These are phyloP conservation scores for Mythimna albipuncta DNA, from an alignment of 2,888 invertebrate species.

Conservation along the genomic window DNA sequence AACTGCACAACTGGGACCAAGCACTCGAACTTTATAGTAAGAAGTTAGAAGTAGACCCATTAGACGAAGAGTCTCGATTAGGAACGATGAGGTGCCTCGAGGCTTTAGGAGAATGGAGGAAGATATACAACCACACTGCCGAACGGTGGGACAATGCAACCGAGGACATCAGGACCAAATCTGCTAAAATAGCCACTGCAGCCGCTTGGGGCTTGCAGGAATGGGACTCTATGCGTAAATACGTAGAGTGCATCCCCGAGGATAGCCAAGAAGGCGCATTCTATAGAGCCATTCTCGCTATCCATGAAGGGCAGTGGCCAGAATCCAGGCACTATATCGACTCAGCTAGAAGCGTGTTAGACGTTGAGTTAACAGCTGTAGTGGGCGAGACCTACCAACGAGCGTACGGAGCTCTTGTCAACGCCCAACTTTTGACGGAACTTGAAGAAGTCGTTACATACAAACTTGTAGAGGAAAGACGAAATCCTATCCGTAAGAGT, in stretches of 20 bases:
- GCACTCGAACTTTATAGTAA: constrained; percentile 96
- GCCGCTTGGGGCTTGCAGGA: constrained; percentile 99
- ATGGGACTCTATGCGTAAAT: constrained; percentile 98
- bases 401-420: constrained; percentile 98
- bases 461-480: constrained; percentile 97
- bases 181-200: constrained; percentile 97
- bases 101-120: constrained; percentile 99
- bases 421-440: constrained; percentile 99
- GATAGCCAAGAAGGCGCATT: constrained; percentile 98
- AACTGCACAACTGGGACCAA: constrained; percentile 99
- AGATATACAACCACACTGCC: constrained; percentile 94
- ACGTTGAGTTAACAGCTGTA: constrained; percentile 98
- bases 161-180: constrained; percentile 89
- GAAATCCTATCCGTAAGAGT: constrained; percentile 94
- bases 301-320: constrained; percentile 94
- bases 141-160: constrained; percentile 91
- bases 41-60: constrained; percentile 92
- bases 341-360: constrained; percentile 97
- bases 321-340: constrained; percentile 96
- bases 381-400: constrained; percentile 98
- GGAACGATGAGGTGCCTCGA: constrained; percentile 99
- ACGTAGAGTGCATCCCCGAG: constrained; percentile 96
- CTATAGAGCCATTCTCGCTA: constrained; percentile 97
- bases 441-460: constrained; percentile 99
- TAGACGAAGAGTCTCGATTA: constrained; percentile 95